Base-by-base conservation (phyloP, 2,888 invertebrate genomes). In the Rhamnusium bicolor region DNA sequence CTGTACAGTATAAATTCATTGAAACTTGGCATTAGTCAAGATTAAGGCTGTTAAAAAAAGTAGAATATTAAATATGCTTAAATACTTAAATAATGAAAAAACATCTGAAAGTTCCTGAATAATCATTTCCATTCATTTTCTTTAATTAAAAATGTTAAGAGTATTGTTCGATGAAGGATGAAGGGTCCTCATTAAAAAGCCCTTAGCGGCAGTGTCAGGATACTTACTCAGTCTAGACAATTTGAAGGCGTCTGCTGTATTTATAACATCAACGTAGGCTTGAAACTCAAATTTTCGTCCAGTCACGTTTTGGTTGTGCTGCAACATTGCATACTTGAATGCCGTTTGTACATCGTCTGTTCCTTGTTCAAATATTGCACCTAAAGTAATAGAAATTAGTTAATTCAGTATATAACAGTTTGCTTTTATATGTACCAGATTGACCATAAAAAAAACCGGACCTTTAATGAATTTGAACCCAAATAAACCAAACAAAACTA, bases 181-280 rank as follows among this genome's bases (percentile, higher is more conserved):
- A 51, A 51, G 12, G 16, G 51, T 10, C 0, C 49, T 63, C 18
- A 63, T 49, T 29, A 16, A 53, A 18, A 21, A 65, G 29, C 49
- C 6, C 32, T 18, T 16, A 21, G 47, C 14, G 24, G 14, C 2
- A n/a, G 21, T 54, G 10, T 51, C 51, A 61, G 1, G 24, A 47
- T 85, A 94, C 97, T 94, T 89, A 97, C 97, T 96, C 79, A 97
- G 91, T 84, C 96, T 92, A 54, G 97, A 96, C 73, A 97, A 91
- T 87, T 97, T 97, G 90, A 96, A 97, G 75, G 96, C 96, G 87
- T 97, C 97, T 19, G 96, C 96, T 10, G 96, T 96, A 87, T 96
- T 95, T 88, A 97, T 96, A 84, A 97, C 94, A 86, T 97, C 96
- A 60, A 96, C 96, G 85, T 94, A 96, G 7, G 96, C 96, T 87